Conservation (phyloP, 2,888 invertebrate species). For the Lasioglossum pauxillum region DNA sequence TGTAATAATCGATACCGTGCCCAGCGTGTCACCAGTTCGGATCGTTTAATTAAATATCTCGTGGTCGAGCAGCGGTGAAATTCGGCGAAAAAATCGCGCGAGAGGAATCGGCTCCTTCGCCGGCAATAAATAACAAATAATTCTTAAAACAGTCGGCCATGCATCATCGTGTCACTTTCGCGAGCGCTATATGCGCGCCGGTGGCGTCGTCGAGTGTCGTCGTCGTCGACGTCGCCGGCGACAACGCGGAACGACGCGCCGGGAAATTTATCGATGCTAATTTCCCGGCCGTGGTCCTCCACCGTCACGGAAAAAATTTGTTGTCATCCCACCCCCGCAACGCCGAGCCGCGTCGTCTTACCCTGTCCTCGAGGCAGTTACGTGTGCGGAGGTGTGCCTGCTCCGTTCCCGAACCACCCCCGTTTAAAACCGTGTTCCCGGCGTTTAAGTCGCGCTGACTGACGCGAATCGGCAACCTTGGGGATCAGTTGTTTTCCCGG, state of each 20-base stretch:
- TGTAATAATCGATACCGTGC: not conserved
- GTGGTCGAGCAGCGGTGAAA: not conserved
- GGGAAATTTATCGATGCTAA: constrained; percentile 84
- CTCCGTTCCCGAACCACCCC: constrained; percentile 66
- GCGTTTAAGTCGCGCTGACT: constrained; percentile 59
- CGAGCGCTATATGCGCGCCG: constrained; percentile 72
- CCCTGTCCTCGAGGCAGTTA: constrained; percentile 69
- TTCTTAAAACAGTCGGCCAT: constrained; percentile 84
- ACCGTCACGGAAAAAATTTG: constrained; percentile 78
- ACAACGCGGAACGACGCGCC: constrained; percentile 75
- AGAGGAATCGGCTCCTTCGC: constrained; percentile 36
- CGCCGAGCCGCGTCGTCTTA: constrained; percentile 66
- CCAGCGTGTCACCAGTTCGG: not conserved
- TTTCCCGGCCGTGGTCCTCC: constrained; percentile 81
- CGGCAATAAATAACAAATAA: constrained; percentile 84
- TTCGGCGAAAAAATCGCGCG: not conserved
- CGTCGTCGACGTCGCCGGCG: constrained; percentile 70
- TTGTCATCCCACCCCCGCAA: constrained; percentile 67
- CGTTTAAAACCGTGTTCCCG: constrained; percentile 64
- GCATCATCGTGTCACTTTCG: constrained; percentile 83
- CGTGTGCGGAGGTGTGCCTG: constrained; percentile 60
- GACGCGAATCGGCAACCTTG: constrained; percentile 49
- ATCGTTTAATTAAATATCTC: not conserved
- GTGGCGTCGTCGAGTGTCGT: constrained; percentile 51
- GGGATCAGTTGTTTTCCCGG: constrained; percentile 11